phyloP scores from a whole-genome alignment of 2,797 vertebrate genomes.

The Champsocephalus esox region DNA sequence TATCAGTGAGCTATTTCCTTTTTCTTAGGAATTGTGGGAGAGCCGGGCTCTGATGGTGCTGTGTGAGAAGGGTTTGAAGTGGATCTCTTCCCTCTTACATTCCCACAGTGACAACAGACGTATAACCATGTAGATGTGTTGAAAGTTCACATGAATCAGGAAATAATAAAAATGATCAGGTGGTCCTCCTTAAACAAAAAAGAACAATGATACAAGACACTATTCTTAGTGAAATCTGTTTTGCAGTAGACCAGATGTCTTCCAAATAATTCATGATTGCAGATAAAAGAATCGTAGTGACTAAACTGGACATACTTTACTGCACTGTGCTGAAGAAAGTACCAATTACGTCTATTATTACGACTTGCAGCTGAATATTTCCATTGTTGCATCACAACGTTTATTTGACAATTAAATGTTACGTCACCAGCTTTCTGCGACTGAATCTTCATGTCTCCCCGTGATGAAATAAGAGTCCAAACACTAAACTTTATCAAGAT shows the following conservation, averaged over 20 bases:
- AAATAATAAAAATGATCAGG: neutral
- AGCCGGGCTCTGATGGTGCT: slow-evolving; percentile 67
- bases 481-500: neutral
- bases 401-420: slow-evolving; percentile 19
- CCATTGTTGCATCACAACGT: slow-evolving; percentile 29
- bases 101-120: neutral
- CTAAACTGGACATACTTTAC: slow-evolving; percentile 6
- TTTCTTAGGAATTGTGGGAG: slow-evolving; percentile 68
- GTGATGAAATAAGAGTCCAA: neutral
- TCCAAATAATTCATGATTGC: slow-evolving; percentile 3
- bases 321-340: neutral
- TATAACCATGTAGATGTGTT: neutral
- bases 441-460: neutral
- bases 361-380: slow-evolving; percentile 29
- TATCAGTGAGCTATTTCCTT: slow-evolving; percentile 50
- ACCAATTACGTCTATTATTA: neutral
- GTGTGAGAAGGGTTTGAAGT: slow-evolving; percentile 9
- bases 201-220: neutral
- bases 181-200: neutral
- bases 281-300: slow-evolving; percentile 17
- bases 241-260: neutral
- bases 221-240: slow-evolving; percentile 12
- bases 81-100: slow-evolving; percentile 15
- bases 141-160: slow-evolving; percentile 7
- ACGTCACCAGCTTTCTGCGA: neutral